These are phyloP conservation scores for Musca domestica DNA, from an alignment of 1,140 invertebrate genomes.

Conservation along the genomic window DNA sequence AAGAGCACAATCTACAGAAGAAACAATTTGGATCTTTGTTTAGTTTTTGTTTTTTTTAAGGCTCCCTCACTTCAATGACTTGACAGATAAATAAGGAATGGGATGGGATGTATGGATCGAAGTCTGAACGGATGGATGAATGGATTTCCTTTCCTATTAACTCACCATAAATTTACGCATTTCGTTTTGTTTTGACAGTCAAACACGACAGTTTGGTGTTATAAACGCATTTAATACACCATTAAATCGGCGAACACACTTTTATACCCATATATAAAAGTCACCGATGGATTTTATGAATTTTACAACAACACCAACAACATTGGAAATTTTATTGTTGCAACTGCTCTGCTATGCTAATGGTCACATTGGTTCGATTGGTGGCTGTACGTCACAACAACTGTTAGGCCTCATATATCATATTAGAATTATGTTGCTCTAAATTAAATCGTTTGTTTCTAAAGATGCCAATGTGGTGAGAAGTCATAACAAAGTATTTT, in stretches of 20 bases:
- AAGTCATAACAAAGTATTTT: too few species aligned
- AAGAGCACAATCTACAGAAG: too few species aligned
- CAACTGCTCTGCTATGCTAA: constrained; percentile 9
- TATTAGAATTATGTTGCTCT: too few species aligned
- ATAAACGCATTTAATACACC: not conserved
- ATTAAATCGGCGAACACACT: too few species aligned
- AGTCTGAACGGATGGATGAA: not conserved
- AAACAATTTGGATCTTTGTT: not conserved
- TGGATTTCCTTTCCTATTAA: not conserved
- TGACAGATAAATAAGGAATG: too few species aligned
- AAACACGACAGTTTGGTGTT: constrained; percentile 3
- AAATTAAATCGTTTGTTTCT: too few species aligned
- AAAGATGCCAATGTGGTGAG: too few species aligned
- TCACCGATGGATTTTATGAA: not conserved
- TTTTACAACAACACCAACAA: not conserved
- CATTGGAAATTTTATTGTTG: not conserved
- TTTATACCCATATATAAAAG: not conserved
- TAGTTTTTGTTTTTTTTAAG: not conserved
- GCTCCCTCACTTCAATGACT: too few species aligned
- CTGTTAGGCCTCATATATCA: too few species aligned
- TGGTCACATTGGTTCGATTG: too few species aligned
- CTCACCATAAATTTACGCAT: constrained; percentile 13
- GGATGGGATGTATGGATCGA: too few species aligned
- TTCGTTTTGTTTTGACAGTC: not conserved
- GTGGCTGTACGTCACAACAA: too few species aligned